Evolutionary conservation across 92 coral and sea anemone species (phyloP), one percentile per base, ranked within the genome.

Genomic region (Phymanthus crucifer): DNA sequence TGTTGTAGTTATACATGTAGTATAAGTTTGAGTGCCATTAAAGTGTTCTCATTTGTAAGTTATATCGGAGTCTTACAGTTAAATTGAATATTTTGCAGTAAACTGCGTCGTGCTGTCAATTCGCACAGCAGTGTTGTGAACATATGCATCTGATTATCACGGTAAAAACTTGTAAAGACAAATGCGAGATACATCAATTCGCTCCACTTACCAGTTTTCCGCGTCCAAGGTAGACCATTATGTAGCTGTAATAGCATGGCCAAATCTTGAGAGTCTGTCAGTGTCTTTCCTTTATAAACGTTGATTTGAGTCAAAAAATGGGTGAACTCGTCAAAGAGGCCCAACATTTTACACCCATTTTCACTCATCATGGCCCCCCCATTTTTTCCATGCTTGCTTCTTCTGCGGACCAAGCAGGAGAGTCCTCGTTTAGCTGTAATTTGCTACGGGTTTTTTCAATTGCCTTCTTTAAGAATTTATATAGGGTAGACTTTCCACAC

Each of bases 311-410:
- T 80, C 21, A 71, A 69, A 40, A 80, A 80, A 38, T 80, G 78
- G 2, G 84, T 80, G n/a, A 80, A 66, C 38, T 80, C 71, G 70
- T 80, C 84, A 54, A 50, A 80, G 4, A 71, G 54, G 32, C 78
- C 78, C 9, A 80, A 16, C 1, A 71, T 27, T 29, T 54, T 46
- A 31, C 52, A 32, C 32, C 38, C 71, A 54, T 80, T 80, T 1
- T 80, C 84, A 68, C 21, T 47, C 78, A 71, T 80, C 65, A 80
- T 12, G 31, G 52, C n/a, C n/a, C 1, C 9, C 72, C 85, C 85
- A 81, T 18, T 46, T 71, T 81, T 65, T 81, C 85, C 78, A 81
- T 71, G 2, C 74, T 27, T 1, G 80, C 85, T 33, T 81, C 80
- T 37, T 81, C 85, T 17, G 32, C 40, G 18, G 32, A 19, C 74